Evolutionary conservation across 2,113 vertebrate species (phyloP).

Genomic region (Brachypteracias leptosomus): DNA sequence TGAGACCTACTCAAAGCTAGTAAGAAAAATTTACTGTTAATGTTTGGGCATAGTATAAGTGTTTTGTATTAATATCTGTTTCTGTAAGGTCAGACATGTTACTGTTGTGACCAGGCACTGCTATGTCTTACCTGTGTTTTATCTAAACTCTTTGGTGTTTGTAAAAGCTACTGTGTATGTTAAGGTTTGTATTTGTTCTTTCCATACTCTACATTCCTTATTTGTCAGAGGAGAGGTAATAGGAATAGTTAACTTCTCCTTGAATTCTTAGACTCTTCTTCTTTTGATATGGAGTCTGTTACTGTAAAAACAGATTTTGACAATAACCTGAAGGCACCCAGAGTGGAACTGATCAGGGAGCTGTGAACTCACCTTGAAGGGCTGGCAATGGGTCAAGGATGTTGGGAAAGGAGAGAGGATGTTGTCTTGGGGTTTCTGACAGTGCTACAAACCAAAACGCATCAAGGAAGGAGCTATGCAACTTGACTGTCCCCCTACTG

Average conservation of each 20-base stretch:
- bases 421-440: not conserved
- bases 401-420: not conserved
- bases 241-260: not conserved
- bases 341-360: not conserved
- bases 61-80: not conserved
- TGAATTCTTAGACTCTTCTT: not conserved
- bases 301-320: not conserved
- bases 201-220: not conserved
- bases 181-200: not conserved
- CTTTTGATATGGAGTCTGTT: not conserved
- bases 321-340: not conserved
- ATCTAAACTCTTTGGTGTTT: not conserved
- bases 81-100: not conserved
- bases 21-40: not conserved
- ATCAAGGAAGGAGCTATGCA: not conserved
- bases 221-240: not conserved
- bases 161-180: not conserved
- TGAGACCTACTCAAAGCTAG: not conserved
- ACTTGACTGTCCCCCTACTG: fast-evolving
- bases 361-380: not conserved
- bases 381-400: not conserved
- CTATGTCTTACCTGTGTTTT: not conserved
- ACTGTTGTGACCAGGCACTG: not conserved
- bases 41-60: not conserved
- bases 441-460: not conserved